Conservation (phyloP, 2,797 vertebrate species). For the Buphagus erythrorhynchus region DNA sequence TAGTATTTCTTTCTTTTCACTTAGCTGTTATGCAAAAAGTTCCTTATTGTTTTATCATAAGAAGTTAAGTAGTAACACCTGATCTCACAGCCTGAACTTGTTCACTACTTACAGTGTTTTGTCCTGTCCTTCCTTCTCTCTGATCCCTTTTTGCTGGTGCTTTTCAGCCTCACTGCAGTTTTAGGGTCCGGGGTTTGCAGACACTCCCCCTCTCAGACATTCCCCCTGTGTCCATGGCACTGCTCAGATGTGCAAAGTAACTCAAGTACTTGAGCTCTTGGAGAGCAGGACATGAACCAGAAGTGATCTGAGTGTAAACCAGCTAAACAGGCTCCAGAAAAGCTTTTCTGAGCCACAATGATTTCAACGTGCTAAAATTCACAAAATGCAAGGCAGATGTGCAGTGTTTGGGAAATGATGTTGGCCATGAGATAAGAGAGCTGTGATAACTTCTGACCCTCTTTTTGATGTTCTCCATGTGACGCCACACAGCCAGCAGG, state of each 20-base stretch:
- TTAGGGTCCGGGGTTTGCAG: neutral
- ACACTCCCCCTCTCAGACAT: neutral
- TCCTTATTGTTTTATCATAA: neutral
- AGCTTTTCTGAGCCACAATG: neutral
- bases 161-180: neutral
- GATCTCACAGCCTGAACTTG: neutral
- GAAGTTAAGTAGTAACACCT: neutral
- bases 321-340: neutral
- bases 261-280: neutral
- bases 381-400: conserved; percentile 38
- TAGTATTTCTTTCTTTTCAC: neutral
- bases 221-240: neutral
- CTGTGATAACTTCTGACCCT: neutral
- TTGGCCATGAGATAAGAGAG: neutral
- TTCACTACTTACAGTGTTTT: neutral
- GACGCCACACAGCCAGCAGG: neutral
- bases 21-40: neutral
- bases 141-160: neutral
- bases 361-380: conserved; percentile 18
- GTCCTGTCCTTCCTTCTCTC: neutral
- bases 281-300: neutral
- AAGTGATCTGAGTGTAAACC: neutral
- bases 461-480: neutral
- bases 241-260: neutral
- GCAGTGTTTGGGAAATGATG: neutral